These are phyloP conservation scores for Schlechtendalia chinensis DNA, from an alignment of 1,140 invertebrate genomes.

Conservation along the genomic window DNA sequence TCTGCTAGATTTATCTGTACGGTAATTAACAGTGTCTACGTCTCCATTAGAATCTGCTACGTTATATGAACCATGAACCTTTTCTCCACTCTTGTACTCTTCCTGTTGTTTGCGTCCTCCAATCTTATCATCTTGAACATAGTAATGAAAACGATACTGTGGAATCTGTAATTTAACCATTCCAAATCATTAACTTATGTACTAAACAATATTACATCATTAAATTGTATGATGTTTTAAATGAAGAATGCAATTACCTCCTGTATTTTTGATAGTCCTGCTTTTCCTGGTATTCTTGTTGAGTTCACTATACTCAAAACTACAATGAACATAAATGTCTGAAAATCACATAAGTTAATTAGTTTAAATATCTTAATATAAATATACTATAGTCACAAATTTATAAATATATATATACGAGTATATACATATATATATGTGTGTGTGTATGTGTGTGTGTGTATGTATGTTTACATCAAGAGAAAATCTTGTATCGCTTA, in stretches of 20 bases:
- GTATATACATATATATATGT: too few relatives aligned
- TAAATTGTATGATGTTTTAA: too few relatives aligned
- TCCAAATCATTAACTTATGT: not conserved
- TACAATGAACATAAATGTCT: not conserved
- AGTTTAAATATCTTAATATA: not conserved
- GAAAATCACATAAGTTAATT: not conserved
- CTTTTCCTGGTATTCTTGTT: conserved; percentile 1
- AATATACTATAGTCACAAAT: too few relatives aligned
- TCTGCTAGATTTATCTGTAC: conserved; percentile 52
- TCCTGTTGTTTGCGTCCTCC: conserved; percentile 55
- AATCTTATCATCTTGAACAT: conserved; percentile 55
- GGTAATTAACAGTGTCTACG: conserved; percentile 54
- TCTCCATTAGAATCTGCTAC: conserved; percentile 54
- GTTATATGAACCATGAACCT: conserved; percentile 49
- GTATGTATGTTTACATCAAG: too few relatives aligned
- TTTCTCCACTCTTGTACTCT: conserved; percentile 54
- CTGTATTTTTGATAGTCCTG: conserved; percentile 12
- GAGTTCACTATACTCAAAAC: not conserved
- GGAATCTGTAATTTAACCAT: conserved; percentile 35
- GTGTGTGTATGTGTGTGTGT: too few relatives aligned
- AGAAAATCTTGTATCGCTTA: too few relatives aligned
- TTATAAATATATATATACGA: too few relatives aligned
- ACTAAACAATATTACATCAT: not conserved
- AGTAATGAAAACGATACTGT: conserved; percentile 50
- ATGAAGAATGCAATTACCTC: not conserved